Evolutionary conservation across 1,140 invertebrate genomes (phyloP), one percentile per base, ranked within the genome.

Genomic region (Tetramorium alpestre): DNA sequence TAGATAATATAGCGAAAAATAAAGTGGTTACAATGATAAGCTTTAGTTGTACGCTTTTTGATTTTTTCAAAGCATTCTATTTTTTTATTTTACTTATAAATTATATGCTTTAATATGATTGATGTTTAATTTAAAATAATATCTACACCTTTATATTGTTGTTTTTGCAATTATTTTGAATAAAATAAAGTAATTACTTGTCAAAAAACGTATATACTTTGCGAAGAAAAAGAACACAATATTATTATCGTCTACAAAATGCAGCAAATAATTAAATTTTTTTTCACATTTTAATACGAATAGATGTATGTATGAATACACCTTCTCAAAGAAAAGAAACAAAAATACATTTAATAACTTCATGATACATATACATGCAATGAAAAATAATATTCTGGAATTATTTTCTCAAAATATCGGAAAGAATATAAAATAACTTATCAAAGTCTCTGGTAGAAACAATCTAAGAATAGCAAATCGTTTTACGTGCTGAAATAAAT

Each of bases 401-500:
- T 25, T 16, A 62, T 76, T 76, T 76, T 65, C 2, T 7, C n/a
- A 33, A 41, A 65, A 41, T 65, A 65, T 22, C 2, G 7, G 4
- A 54, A 65, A 41, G 2, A 67, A 77, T 6, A 33, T 1, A 33
- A 64, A 47, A 44, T 58, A 44, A 47, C 67, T 67, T 67, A 38
- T 54, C 33, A 16, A 18, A 69, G 28, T 41, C 18, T 47, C 44
- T 1, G 18, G 5, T 69, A 5, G 13, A 54, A 22, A 28, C 13
- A 58, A 51, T 3, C 44, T 44, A 44, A 76, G 6, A 77, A 77
- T 64, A 77, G n/a, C 18, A 64, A 25, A 64, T 22, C 16, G 58
- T 64, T 5, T 18, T 44, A 77, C 10, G 47, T 77, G 2, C 16
- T 28, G 41, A 65, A 65, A 78, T 65, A 78, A 65, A 78, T 33